phyloP scores from a whole-genome alignment of 92 coral and sea anemone genomes.

The Epizoanthus ramosus region DNA sequence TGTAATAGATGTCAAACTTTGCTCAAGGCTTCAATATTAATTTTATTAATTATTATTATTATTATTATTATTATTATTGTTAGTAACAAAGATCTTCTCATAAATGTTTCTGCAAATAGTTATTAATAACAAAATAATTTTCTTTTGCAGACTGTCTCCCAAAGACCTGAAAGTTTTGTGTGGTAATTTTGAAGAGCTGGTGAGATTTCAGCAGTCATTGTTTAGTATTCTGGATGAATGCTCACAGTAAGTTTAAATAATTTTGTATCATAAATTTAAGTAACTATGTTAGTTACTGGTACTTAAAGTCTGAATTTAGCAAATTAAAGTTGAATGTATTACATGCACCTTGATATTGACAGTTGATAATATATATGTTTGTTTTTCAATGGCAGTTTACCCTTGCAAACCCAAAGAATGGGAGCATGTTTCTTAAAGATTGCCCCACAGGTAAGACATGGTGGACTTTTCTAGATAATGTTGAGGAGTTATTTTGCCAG shows the following conservation, averaged over 20 bases:
- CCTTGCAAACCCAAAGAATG: constrained; percentile 90
- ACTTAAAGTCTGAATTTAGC: no score
- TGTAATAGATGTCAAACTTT: no score
- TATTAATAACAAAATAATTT: no score
- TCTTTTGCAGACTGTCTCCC: constrained; percentile 73
- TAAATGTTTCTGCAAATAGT: no score
- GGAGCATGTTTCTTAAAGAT: constrained; percentile 90
- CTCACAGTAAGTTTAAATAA: constrained; percentile 79
- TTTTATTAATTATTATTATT: no score
- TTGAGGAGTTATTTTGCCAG: no score
- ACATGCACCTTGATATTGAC: background rate
- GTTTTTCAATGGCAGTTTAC: constrained; percentile 59
- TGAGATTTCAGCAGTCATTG: constrained; percentile 87
- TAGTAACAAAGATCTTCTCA: no score
- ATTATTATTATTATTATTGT: no score
- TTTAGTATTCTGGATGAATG: constrained; percentile 88
- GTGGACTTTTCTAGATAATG: no score
- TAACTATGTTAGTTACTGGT: no score
- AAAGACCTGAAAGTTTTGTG: constrained; percentile 89
- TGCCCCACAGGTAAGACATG: constrained; percentile 83
- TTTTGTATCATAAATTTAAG: background rate
- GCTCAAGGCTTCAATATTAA: no score
- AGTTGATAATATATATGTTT: background rate
- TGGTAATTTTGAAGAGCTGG: constrained; percentile 97
- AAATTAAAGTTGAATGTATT: background rate